phyloP scores from a whole-genome alignment of 2,797 vertebrate genomes.

The Lepidocolaptes lacrymiger region DNA sequence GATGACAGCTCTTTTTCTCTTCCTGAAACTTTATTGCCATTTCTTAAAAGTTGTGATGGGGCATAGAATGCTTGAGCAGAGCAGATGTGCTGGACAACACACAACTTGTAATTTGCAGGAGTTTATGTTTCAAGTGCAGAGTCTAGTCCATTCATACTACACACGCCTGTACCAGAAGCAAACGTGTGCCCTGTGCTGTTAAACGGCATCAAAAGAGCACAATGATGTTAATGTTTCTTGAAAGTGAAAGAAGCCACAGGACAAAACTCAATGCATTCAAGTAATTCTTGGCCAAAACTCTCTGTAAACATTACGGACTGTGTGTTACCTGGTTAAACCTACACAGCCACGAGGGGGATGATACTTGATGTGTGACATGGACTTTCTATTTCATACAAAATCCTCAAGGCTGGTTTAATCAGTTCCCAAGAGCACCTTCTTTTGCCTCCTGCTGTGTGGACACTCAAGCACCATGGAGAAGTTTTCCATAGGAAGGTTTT shows the following conservation, averaged over 20 bases:
- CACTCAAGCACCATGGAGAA: not conserved
- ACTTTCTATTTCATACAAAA: not conserved
- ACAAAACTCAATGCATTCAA: not conserved
- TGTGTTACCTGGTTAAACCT: not conserved
- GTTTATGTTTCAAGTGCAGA: not conserved
- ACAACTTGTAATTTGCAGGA: not conserved
- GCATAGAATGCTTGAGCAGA: not conserved
- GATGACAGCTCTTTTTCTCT: not conserved
- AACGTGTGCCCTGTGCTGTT: not conserved
- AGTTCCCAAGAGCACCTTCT: not conserved
- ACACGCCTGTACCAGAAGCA: not conserved
- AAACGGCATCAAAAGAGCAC: not conserved
- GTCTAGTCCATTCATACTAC: not conserved
- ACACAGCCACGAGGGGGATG: not conserved
- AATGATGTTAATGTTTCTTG: not conserved
- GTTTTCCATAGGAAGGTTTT: not conserved
- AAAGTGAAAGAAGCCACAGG: not conserved
- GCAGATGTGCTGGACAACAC: not conserved
- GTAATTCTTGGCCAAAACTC: not conserved
- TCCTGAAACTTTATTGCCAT: not conserved
- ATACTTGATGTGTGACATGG: not conserved
- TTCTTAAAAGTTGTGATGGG: not conserved
- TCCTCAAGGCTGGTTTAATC: not conserved
- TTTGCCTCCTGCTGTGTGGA: not conserved
- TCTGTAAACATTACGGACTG: not conserved